Conservation (phyloP, 2,888 invertebrate genomes). For the Hyppa rectilinea region DNA sequence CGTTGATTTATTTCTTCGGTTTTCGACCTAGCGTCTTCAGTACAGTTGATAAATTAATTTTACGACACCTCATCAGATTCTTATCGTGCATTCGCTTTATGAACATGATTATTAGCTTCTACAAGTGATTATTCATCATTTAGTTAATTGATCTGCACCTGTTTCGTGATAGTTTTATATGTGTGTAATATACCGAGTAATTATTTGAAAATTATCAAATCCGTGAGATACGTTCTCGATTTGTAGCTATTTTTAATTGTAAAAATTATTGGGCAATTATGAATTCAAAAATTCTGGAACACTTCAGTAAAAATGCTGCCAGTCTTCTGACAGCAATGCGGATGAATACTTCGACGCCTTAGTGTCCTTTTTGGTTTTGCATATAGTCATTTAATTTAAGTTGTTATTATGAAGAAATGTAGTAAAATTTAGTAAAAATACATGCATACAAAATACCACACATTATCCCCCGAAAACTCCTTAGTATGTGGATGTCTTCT, state of each 20-base stretch:
- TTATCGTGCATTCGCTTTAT: constrained; percentile 13
- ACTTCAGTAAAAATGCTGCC: background rate
- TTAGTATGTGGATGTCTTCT: background rate
- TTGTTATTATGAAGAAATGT: too few relatives aligned
- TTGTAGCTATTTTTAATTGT: background rate
- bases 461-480: too few relatives aligned
- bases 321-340: too few relatives aligned
- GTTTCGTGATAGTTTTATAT: constrained; percentile 10
- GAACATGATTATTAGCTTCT: constrained; percentile 28
- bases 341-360: too few relatives aligned
- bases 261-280: background rate
- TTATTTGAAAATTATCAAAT: constrained; percentile 11
- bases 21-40: constrained; percentile 30
- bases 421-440: too few relatives aligned
- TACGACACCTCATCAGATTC: constrained; percentile 34
- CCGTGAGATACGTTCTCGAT: background rate
- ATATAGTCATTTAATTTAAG: too few relatives aligned
- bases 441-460: too few relatives aligned
- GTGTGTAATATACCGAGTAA: background rate
- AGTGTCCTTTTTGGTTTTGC: too few relatives aligned
- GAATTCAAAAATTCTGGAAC: constrained; percentile 1
- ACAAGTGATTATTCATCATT: constrained; percentile 26
- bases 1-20: constrained; percentile 20
- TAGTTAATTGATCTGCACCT: constrained; percentile 12
- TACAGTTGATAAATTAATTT: constrained; percentile 34